Base-by-base conservation (phyloP, 2,113 vertebrate genomes). In the Xiphophorus hellerii region DNA sequence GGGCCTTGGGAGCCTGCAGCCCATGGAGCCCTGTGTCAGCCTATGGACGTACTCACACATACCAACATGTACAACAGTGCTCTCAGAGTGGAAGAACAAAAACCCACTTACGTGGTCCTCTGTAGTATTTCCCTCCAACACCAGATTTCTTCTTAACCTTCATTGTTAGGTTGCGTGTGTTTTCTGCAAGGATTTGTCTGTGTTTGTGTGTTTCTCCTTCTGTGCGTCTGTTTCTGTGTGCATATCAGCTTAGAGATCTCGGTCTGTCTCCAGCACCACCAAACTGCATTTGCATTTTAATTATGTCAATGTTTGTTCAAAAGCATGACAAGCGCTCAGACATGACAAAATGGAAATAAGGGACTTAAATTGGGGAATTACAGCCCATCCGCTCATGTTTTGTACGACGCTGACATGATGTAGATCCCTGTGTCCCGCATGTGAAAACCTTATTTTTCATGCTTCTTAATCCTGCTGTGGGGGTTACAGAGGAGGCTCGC, bases 201-300 rank as follows among this genome's bases (percentile, higher is more conserved):
- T 81, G 27, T 83, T 74, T 42, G 62, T 76, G 79, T 83, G 74
- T 90, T 80, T 87, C 74, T 84, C 42, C 73, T 78, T 88, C 72
- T 31, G 67, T 14, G 76, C 27, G 74, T 84, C 81, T 65, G 82
- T 82, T 80, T 88, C 80, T 84, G 82, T 78, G 84, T 83, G 80
- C 83, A 80, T 92, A 93, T 94, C 92, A 84, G 87, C 84, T 83
- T 72, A 81, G 74, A 89, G 87, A 93, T 94, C 93, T 92, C 83
- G 76, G 82, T 87, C 88, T 31, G 74, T 84, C 90, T 91, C 84
- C 90, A 84, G 83, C 85, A 73, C 83, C 83, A 90, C 89, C 81
- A 87, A 92, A 87, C 87, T 78, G 78, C 90, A 94, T 95, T 94
- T 94, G 92, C 93, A 95, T 94, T 94, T 95, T 94, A 94, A 95